Evolutionary conservation across 2,113 vertebrate species (phyloP).

Genomic region (Rhea americana): DNA sequence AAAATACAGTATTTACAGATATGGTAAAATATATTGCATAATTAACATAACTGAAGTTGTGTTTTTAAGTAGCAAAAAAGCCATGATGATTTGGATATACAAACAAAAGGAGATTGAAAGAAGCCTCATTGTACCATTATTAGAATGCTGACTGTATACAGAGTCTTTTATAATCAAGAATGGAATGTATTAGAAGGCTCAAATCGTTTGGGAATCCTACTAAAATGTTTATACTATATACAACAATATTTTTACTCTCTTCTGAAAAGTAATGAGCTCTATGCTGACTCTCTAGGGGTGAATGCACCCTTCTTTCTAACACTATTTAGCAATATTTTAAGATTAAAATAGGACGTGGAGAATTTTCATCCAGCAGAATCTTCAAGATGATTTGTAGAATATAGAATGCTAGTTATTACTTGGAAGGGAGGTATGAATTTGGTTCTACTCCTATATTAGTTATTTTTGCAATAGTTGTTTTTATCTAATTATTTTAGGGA

Average conservation of each 20-base stretch:
- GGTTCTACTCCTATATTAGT: neutral
- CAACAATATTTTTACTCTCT: neutral
- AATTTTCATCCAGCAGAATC: neutral
- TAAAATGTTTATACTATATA: neutral
- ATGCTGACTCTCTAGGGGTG: neutral
- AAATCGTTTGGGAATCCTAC: neutral
- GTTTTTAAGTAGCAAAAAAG: neutral
- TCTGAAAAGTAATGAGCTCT: neutral
- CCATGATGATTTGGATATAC: neutral
- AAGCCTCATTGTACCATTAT: neutral
- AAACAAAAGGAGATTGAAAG: neutral
- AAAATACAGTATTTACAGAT: neutral
- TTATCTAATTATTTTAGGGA: neutral
- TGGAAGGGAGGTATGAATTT: neutral
- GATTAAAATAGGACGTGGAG: neutral
- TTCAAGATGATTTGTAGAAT: neutral
- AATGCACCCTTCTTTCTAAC: neutral
- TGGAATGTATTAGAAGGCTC: neutral
- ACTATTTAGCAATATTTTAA: neutral
- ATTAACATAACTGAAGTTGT: neutral
- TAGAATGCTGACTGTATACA: neutral
- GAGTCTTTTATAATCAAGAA: neutral
- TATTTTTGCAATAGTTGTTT: neutral
- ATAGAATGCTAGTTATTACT: neutral
- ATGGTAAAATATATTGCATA: neutral